Evolutionary conservation across 2,797 vertebrate genomes (phyloP).

Genomic region (Myotis findleyi): DNA sequence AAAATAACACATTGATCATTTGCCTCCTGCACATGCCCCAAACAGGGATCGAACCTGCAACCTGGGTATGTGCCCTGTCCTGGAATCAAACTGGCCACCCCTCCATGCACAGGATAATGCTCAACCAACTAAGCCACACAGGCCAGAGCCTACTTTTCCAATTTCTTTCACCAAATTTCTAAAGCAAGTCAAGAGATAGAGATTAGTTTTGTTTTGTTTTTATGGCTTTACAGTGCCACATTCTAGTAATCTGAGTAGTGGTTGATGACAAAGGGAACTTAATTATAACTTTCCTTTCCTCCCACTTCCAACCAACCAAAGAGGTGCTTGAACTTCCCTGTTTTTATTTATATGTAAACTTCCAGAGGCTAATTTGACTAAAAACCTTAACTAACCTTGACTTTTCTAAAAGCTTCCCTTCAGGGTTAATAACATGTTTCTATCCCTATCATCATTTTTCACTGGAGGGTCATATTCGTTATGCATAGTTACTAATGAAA

Average conservation of each 20-base stretch:
- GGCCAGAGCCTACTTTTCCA: background rate
- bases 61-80: background rate
- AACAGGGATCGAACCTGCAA: background rate
- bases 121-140: background rate
- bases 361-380: conserved; percentile 81
- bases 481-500: conserved; percentile 43
- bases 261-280: conserved; percentile 80
- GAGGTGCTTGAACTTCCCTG: conserved; percentile 72
- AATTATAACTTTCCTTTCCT: conserved; percentile 76
- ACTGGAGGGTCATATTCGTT: conserved; percentile 40
- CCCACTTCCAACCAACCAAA: conserved; percentile 38
- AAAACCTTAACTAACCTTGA: conserved; percentile 82
- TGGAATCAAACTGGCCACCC: background rate
- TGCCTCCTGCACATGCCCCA: background rate
- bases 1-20: background rate
- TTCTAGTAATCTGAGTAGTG: conserved; percentile 75
- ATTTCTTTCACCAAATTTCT: conserved; percentile 38
- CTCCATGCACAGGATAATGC: background rate
- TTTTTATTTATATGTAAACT: conserved; percentile 82
- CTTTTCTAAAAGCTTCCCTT: conserved; percentile 83
- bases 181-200: conserved; percentile 41
- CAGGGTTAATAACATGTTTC: conserved; percentile 84
- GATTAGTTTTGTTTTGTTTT: background rate
- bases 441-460: conserved; percentile 79
- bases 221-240: conserved; percentile 5